A percentile compares a stretch with the other conserved stretches of the same genome.
phyloP scores from a whole-genome alignment of 2,797 vertebrate genomes.

The Poecilia velifera region DNA sequence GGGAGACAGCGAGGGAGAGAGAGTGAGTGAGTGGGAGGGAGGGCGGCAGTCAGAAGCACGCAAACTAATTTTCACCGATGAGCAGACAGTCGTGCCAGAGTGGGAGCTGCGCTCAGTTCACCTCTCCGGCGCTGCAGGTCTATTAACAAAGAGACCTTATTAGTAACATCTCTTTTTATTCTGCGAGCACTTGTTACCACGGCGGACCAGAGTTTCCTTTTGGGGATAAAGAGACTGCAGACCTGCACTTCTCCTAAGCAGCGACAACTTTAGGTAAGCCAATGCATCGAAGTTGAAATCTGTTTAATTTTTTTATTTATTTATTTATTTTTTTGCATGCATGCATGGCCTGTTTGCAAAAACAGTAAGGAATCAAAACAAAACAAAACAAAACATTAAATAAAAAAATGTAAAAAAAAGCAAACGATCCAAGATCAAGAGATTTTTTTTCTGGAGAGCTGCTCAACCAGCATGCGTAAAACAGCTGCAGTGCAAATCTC shows the following conservation, averaged over 20 bases:
- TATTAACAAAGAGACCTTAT: slow-evolving; percentile 15
- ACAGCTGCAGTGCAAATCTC: slow-evolving; percentile 53
- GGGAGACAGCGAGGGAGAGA: slow-evolving; percentile 67
- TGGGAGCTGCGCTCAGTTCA: slow-evolving; percentile 56
- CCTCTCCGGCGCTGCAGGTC: slow-evolving; percentile 42
- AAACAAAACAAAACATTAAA: not conserved
- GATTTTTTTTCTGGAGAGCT: not conserved
- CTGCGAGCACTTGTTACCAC: slow-evolving; percentile 10
- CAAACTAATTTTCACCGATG: slow-evolving; percentile 76
- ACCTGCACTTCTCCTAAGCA: slow-evolving; percentile 61
- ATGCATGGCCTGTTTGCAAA: not conserved
- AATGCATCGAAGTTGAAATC: slow-evolving; percentile 1
- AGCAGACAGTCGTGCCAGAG: slow-evolving; percentile 67
- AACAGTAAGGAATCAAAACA: not conserved
- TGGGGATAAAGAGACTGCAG: slow-evolving; percentile 59
- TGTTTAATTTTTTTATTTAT: not conserved
- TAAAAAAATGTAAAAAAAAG: not conserved
- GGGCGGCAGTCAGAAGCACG: slow-evolving; percentile 74
- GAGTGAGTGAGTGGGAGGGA: slow-evolving; percentile 65
- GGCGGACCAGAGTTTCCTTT: slow-evolving; percentile 53
- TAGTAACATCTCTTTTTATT: slow-evolving; percentile 16
- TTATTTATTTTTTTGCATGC: not conserved
- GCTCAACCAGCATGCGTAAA: slow-evolving; percentile 49
- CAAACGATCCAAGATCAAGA: slow-evolving; percentile 3
- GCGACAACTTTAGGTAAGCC: slow-evolving; percentile 73